Evolutionary conservation across 2,113 vertebrate genomes (phyloP), one percentile per base, ranked within the genome.

Genomic region (Lepisosteus oculatus): DNA sequence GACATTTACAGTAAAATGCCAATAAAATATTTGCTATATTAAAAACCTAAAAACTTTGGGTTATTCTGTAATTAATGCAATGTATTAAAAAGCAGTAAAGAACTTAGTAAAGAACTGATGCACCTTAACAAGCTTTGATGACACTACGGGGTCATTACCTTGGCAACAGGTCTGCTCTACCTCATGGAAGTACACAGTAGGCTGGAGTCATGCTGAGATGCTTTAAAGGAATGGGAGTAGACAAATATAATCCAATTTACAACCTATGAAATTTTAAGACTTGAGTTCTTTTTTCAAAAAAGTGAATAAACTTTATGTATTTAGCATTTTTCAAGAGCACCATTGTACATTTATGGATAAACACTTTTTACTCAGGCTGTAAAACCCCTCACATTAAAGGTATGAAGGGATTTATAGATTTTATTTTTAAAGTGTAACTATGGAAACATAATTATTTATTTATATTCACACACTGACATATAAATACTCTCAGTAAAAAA

Each of bases 71-170:
- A 59, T 12, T 4, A n/a, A 59, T 14, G 12, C 4, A 13, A 1
- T 59, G 56, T 59, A 4, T 14, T 59, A 8, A 4, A 14, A 59
- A 14, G 3, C 4, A 4, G n/a, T 59, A 59, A n/a, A n/a, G n/a
- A n/a, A n/a, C 55, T 55, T 55, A n/a, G 6, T 3, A 15, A 59
- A 59, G 14, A 59, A 13, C 57, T 59, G n/a, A 59, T 5, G 12
- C n/a, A 4, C 13, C 68, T 57, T 51, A 14, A 11, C 43, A 51
- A 51, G 43, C 64, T 76, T 77, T 3, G 6, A 65, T 78, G 65
- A 63, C 62, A 13, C 57, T 79, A 76, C 45, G 67, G 69, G 72
- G 54, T 75, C 15, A 81, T 86, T 83, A 81, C 80, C 85, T 76
- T 78, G 77, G 79, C 75, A 85, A 85, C 83, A 72, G 56, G 66